Conservation (phyloP, 2,797 vertebrate genomes). For the Neoniphon sammara region DNA sequence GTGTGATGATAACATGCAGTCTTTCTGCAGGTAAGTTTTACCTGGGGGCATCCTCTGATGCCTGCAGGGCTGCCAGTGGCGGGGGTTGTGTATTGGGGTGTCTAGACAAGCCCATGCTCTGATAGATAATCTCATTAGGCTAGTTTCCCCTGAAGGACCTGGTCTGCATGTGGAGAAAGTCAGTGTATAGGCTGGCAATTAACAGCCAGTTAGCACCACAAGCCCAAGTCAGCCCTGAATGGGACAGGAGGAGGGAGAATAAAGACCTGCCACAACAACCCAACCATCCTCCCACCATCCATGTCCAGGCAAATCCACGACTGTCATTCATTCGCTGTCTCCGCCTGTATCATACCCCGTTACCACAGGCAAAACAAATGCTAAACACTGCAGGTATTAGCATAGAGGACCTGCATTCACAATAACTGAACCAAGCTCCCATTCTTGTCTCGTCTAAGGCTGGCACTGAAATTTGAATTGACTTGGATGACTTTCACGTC, state of each 20-base stretch:
- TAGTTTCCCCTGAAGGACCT: slow-evolving; percentile 77
- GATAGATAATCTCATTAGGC: slow-evolving; percentile 86
- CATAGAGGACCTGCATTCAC: slow-evolving; percentile 41
- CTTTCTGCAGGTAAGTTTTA: slow-evolving; percentile 77
- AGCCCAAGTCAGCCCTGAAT: slow-evolving; percentile 71
- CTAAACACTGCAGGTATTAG: slow-evolving; percentile 45
- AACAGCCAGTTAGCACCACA: slow-evolving; percentile 82
- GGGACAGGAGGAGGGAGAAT: slow-evolving; percentile 56
- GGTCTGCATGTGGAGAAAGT: slow-evolving; percentile 76
- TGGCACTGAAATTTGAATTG: slow-evolving; percentile 56
- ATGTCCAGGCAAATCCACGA: slow-evolving; percentile 55
- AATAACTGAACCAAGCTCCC: slow-evolving; percentile 5
- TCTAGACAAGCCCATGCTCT: slow-evolving; percentile 83
- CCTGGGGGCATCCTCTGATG: slow-evolving; percentile 66
- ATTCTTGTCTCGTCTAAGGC: slow-evolving; percentile 18
- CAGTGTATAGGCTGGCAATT: slow-evolving; percentile 74
- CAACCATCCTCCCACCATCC: slow-evolving; percentile 30
- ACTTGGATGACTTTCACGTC: slow-evolving; percentile 43
- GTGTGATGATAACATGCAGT: slow-evolving; percentile 61
- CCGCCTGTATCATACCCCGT: slow-evolving; percentile 9
- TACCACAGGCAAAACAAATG: slow-evolving; percentile 46
- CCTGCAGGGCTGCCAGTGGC: slow-evolving; percentile 16
- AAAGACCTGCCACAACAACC: slow-evolving; percentile 57
- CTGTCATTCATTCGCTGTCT: slow-evolving; percentile 36
- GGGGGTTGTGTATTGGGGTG: slow-evolving; percentile 83